Evolutionary conservation across 2,888 invertebrate species (phyloP).

Genomic region (Drosophila pseudotakahashii): DNA sequence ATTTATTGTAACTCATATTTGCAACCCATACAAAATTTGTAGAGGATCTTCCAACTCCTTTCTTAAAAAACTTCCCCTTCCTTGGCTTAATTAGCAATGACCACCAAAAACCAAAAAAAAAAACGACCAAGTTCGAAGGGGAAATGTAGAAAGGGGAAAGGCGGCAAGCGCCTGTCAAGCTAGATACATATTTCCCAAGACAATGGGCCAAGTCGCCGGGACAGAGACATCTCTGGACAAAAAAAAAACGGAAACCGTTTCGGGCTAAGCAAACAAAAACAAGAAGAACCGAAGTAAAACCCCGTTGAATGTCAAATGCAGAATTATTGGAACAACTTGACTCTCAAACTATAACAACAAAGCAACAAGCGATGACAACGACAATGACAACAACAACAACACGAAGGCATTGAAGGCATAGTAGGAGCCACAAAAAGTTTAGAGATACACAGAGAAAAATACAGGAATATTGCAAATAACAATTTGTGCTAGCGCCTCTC

Average conservation of each 20-base stretch:
- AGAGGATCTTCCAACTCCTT: not conserved
- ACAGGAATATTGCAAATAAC: too few relatives aligned
- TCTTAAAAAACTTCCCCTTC: slow-evolving; percentile 36
- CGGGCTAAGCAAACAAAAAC: slow-evolving; percentile 44
- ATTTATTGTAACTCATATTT: too few relatives aligned
- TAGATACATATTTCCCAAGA: slow-evolving; percentile 37
- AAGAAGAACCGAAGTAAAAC: slow-evolving; percentile 38
- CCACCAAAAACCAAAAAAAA: slow-evolving; percentile 19
- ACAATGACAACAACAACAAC: slow-evolving; percentile 51
- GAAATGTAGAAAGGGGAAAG: slow-evolving; percentile 38
- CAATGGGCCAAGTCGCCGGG: slow-evolving; percentile 32
- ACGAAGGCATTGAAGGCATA: slow-evolving; percentile 13
- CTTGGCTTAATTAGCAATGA: slow-evolving; percentile 63
- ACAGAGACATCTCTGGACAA: slow-evolving; percentile 33
- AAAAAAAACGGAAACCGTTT: slow-evolving; percentile 63
- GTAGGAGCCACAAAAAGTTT: slow-evolving; percentile 43
- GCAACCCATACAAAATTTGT: too few relatives aligned
- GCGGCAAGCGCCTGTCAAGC: slow-evolving; percentile 23
- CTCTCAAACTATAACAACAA: slow-evolving; percentile 63
- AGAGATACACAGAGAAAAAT: slow-evolving; percentile 33
- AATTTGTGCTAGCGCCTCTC: not conserved
- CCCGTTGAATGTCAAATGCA: slow-evolving; percentile 75
- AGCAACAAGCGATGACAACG: slow-evolving; percentile 57
- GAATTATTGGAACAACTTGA: slow-evolving; percentile 77
- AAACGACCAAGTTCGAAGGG: slow-evolving; percentile 19